Conservation (phyloP, 2,113 vertebrate genomes). For the Barnardius zonarius region DNA sequence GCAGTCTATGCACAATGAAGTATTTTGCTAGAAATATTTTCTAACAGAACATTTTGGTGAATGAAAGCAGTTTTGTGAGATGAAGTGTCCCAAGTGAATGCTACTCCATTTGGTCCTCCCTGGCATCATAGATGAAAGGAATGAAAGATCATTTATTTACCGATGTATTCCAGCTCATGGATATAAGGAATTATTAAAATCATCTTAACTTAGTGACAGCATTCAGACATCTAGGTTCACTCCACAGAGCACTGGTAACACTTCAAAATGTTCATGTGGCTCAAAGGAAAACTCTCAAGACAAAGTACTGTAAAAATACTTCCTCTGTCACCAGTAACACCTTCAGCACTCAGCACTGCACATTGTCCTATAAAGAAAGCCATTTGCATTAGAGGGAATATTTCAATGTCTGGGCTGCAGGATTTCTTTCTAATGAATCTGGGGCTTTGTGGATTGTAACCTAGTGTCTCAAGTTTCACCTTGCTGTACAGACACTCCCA, state of each 20-base stretch:
- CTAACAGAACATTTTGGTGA: not conserved
- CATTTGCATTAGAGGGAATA: not conserved
- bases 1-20: not conserved
- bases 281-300: not conserved
- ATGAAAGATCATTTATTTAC: not conserved
- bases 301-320: not conserved
- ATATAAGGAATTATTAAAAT: not conserved
- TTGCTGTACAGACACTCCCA: not conserved
- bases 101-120: not conserved
- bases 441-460: not conserved
- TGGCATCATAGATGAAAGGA: not conserved
- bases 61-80: not conserved
- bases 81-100: not conserved
- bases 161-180: not conserved
- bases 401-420: not conserved
- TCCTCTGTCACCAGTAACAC: not conserved
- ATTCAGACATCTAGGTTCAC: not conserved
- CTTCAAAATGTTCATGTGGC: not conserved
- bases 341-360: not conserved
- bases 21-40: not conserved
- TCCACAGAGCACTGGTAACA: not conserved
- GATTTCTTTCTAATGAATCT: constrained; percentile 16
- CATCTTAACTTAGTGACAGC: not conserved
- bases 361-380: not conserved
- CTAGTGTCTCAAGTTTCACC: not conserved